Evolutionary conservation across 2,797 vertebrate genomes (phyloP).

Genomic region (Microchirus variegatus): DNA sequence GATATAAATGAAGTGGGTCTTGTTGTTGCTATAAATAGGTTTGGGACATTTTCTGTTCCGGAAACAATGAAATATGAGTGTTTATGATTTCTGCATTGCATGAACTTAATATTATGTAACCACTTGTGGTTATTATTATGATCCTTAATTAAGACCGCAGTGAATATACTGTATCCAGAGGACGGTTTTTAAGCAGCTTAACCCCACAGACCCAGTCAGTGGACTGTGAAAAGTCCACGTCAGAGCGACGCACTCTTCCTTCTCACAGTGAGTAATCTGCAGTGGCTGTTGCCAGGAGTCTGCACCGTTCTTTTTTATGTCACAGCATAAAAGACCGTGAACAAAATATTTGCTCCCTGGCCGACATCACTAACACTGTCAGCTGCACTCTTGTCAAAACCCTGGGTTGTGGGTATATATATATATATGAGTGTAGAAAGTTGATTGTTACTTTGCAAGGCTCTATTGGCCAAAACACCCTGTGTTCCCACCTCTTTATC

Average conservation of each 20-base stretch:
- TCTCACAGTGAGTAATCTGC: conserved; percentile 50
- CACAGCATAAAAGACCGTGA: neutral
- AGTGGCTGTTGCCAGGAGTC: conserved; percentile 30
- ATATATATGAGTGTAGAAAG: neutral
- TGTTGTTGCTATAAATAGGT: conserved; percentile 6
- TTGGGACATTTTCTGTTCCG: neutral
- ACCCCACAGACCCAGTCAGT: conserved; percentile 17
- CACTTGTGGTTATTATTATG: too few species aligned
- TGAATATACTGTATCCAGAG: too few species aligned
- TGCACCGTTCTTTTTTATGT: conserved; percentile 9
- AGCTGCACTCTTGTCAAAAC: conserved; percentile 31
- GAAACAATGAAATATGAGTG: too few species aligned
- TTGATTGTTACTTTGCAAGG: neutral
- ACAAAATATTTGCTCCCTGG: conserved; percentile 40
- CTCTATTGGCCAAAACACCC: conserved; percentile 9
- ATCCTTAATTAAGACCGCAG: too few species aligned
- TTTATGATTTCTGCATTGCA: too few species aligned
- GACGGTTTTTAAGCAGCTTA: conserved; percentile 3
- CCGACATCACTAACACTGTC: conserved; percentile 32
- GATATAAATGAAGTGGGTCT: conserved; percentile 31
- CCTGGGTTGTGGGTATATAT: conserved; percentile 4
- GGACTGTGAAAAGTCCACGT: conserved; percentile 50
- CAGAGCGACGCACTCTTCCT: conserved; percentile 36
- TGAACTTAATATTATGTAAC: too few species aligned
- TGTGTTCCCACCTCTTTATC: conserved; percentile 7